These are phyloP conservation scores for Crambe crambe DNA, from an alignment of 37 sponge, comb jelly and placozoan genomes.

Conservation along the genomic window DNA sequence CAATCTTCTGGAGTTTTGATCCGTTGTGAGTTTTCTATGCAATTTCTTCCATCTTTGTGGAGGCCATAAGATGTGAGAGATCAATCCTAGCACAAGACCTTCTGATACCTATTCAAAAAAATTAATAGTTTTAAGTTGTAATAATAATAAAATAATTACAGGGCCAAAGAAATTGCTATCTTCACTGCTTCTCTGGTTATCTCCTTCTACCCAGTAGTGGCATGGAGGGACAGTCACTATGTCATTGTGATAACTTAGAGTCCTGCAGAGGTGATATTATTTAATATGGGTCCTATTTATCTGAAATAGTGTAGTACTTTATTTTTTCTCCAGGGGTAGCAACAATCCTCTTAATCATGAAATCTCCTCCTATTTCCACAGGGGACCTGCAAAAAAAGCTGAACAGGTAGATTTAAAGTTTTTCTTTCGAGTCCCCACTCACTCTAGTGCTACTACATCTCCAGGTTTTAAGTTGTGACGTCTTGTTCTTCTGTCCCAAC, in stretches of 20 bases:
- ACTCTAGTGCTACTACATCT: slow-evolving; percentile 32
- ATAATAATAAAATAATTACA: slow-evolving; percentile 49
- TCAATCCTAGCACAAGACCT: slow-evolving; percentile 45
- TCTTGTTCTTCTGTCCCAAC: slow-evolving; percentile 1
- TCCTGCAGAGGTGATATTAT: slow-evolving; percentile 15
- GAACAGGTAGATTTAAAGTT: not conserved
- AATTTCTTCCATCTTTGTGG: slow-evolving; percentile 46
- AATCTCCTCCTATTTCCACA: not conserved
- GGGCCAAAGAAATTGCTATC: slow-evolving; percentile 94
- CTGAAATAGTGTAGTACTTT: not conserved
- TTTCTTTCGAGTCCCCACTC: not conserved
- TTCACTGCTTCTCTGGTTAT: slow-evolving; percentile 45
- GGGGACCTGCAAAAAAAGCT: slow-evolving; percentile 6
- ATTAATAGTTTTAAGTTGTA: not conserved
- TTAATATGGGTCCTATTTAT: not conserved
- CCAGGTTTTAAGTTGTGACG: not conserved
- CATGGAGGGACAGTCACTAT: slow-evolving; percentile 61
- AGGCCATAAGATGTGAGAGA: slow-evolving; percentile 60
- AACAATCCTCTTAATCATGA: slow-evolving; percentile 20
- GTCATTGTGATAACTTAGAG: slow-evolving; percentile 8
- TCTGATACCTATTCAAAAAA: slow-evolving; percentile 18
- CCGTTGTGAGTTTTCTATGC: not conserved
- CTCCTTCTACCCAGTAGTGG: slow-evolving; percentile 94
- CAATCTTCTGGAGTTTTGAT: slow-evolving; percentile 9
- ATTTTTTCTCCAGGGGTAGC: slow-evolving; percentile 7